These are phyloP conservation scores for Takifugu rubripes DNA, from an alignment of 2,797 vertebrate genomes.

Conservation along the genomic window DNA sequence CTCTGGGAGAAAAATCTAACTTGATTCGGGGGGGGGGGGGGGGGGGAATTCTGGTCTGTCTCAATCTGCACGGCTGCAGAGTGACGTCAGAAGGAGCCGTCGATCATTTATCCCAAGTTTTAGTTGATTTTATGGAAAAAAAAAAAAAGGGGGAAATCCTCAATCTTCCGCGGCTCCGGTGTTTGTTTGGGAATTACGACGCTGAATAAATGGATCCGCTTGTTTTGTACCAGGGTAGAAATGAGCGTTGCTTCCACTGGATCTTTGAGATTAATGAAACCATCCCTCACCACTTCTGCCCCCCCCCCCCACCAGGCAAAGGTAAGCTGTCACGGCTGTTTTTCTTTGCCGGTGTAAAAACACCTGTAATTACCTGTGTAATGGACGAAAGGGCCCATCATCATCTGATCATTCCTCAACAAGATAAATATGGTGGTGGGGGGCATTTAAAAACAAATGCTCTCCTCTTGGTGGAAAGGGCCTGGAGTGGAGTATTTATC, in stretches of 20 bases:
- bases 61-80: slow-evolving; percentile 9
- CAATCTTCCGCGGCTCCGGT: neutral
- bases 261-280: slow-evolving; percentile 30
- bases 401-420: slow-evolving; percentile 77
- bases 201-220: slow-evolving; percentile 48
- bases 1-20: slow-evolving; percentile 29
- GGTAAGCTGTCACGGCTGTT: slow-evolving; percentile 46
- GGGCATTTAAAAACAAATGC: slow-evolving; percentile 70
- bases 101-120: too few species aligned
- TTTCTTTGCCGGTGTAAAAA: slow-evolving; percentile 47
- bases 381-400: slow-evolving; percentile 64
- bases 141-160: slow-evolving; percentile 3
- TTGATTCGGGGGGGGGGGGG: slow-evolving; percentile 19
- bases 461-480: slow-evolving; percentile 58
- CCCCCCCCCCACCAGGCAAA: slow-evolving; percentile 20
- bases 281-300: slow-evolving; percentile 23
- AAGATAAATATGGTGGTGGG: slow-evolving; percentile 73
- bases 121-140: neutral
- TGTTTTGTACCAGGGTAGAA: slow-evolving; percentile 20
- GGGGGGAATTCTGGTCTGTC: slow-evolving; percentile 25
- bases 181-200: slow-evolving; percentile 50
- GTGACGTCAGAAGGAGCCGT: too few species aligned
- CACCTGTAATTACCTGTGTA: slow-evolving; percentile 66
- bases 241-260: slow-evolving; percentile 37
- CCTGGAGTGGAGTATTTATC: slow-evolving; percentile 77